phyloP scores from a whole-genome alignment of 2,113 vertebrate genomes.

The Seriola rivoliana region DNA sequence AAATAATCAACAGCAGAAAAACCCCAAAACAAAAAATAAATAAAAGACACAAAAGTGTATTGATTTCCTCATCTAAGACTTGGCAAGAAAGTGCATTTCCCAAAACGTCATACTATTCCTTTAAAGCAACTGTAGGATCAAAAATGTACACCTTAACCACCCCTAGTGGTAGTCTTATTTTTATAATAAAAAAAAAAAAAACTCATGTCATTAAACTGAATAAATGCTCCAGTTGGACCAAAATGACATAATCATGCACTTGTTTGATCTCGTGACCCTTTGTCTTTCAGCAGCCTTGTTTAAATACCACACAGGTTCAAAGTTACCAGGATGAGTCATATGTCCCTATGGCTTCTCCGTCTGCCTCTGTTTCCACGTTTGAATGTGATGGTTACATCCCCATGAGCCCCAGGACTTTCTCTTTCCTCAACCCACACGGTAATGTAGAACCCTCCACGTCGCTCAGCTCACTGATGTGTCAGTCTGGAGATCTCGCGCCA shows the following conservation, averaged over 20 bases:
- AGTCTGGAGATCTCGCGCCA: constrained; percentile 87
- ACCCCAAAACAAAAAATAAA: background rate
- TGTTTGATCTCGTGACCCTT: constrained; percentile 42
- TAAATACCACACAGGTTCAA: constrained; percentile 76
- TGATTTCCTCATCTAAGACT: background rate
- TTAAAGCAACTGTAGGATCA: background rate
- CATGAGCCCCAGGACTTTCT: constrained; percentile 88
- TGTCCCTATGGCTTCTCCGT: constrained; percentile 89
- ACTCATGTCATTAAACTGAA: background rate
- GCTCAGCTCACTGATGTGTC: constrained; percentile 77
- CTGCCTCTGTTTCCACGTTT: constrained; percentile 57
- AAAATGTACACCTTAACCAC: background rate
- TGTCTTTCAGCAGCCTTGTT: constrained; percentile 79
- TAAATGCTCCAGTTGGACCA: constrained; percentile 4
- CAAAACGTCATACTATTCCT: background rate
- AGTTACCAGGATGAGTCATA: constrained; percentile 88
- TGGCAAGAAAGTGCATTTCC: background rate
- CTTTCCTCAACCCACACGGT: constrained; percentile 70
- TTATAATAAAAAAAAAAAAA: constrained; percentile 26
- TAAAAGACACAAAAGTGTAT: background rate
- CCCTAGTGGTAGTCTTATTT: background rate
- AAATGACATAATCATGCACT: background rate
- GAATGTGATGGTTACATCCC: constrained; percentile 92
- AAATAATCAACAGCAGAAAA: background rate
- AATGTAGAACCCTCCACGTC: constrained; percentile 81